Percentiles rank a stretch among this genome's conserved stretches.
Conservation (phyloP, 2,888 invertebrate species). For the Nephrotoma flavescens region DNA sequence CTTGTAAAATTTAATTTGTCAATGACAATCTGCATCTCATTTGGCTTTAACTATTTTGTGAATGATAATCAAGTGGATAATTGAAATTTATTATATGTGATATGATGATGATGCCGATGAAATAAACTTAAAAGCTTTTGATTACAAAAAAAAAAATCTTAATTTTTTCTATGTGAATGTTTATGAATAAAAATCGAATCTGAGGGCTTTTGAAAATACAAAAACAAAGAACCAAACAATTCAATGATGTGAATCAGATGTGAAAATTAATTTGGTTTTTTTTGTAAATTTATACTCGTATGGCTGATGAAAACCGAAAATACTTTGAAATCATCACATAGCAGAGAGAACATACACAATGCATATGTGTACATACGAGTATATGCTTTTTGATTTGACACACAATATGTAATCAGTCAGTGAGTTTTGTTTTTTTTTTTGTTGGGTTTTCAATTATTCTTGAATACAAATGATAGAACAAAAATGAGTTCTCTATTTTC, state of each 20-base stretch:
- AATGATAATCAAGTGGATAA: neutral
- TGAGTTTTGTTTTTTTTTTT: neutral
- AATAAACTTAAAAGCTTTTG: neutral
- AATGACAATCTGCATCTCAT: neutral
- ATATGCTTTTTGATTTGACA: neutral
- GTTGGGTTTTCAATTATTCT: neutral
- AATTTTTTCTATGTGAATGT: neutral
- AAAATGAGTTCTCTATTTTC: neutral
- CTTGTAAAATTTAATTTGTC: neutral
- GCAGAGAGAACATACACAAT: neutral
- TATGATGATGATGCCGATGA: neutral
- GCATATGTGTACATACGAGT: neutral
- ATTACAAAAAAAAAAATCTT: neutral
- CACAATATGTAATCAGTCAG: neutral
- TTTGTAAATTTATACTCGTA: neutral
- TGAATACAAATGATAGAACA: neutral
- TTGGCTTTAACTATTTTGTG: neutral
- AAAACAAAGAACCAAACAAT: neutral
- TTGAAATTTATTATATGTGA: neutral
- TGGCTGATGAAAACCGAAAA: neutral
- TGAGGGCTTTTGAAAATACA: neutral
- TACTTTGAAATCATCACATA: neutral
- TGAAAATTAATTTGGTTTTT: neutral
- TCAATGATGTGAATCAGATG: neutral
- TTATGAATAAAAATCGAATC: neutral